A percentile compares a stretch with the other conserved stretches of the same genome.
Evolutionary conservation across 1,140 invertebrate genomes (phyloP).

Genomic region (Ruditapes philippinarum): DNA sequence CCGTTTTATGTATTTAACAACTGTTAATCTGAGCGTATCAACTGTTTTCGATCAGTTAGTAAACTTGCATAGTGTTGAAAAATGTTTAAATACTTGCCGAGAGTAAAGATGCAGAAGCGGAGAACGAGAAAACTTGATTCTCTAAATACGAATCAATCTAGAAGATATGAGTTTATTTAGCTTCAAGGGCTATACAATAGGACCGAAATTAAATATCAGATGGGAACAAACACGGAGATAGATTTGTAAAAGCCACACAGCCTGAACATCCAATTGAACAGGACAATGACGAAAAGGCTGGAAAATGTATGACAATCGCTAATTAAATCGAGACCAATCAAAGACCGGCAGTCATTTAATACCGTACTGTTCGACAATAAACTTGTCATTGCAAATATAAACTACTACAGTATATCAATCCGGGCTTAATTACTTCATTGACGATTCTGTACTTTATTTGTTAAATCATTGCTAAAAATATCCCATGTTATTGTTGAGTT

Average conservation of each 20-base stretch:
- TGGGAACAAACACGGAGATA: constrained; percentile 10
- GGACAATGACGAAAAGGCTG: not conserved
- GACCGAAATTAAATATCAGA: constrained; percentile 46
- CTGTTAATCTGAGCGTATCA: constrained; percentile 43
- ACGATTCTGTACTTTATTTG: no score
- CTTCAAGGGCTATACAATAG: not conserved
- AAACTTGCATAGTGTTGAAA: constrained; percentile 64
- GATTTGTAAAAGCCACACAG: not conserved
- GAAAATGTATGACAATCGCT: not conserved
- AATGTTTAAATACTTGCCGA: constrained; percentile 54
- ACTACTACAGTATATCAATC: no score
- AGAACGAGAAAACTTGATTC: constrained; percentile 48
- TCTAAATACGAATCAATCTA: constrained; percentile 60
- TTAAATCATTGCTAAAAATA: no score
- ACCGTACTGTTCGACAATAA: not conserved
- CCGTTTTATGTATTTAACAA: constrained; percentile 60
- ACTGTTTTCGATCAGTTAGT: not conserved
- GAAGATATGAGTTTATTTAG: constrained; percentile 46
- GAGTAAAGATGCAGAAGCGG: constrained; percentile 56
- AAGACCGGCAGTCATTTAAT: not conserved
- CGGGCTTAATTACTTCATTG: no score
- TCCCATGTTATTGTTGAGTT: no score
- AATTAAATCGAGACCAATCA: constrained; percentile 39
- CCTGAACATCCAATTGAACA: not conserved
- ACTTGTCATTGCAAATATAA: not conserved